Base-by-base conservation (phyloP, 2,113 vertebrate genomes). In the Pollachius pollachius region DNA sequence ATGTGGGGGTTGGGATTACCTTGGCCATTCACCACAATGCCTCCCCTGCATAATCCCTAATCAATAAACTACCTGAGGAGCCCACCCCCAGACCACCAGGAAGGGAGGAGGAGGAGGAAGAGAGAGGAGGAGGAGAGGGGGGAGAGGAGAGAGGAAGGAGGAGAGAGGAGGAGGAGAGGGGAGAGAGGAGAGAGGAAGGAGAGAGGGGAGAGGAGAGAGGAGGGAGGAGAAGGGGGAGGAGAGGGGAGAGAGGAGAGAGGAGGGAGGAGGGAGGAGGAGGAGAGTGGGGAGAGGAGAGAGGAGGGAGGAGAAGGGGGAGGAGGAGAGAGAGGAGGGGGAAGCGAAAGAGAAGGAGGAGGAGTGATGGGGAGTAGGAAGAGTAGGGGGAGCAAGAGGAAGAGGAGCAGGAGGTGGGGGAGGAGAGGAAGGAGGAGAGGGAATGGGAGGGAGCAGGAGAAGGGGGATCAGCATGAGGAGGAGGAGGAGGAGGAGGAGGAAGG, bases 21-120 rank as follows among this genome's bases (percentile, higher is more conserved):
- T 52, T 70, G 17, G 58, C 75, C 70, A 85, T 81, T 84, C 71
- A 80, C 5, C 41, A 23, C 62, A 70, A 80, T 79, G 85, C 79
- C 78, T 83, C 80, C 78, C 74, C 67, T 75, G 79, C 73, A 81
- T 80, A 78, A 79, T 62, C 69, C 64, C 56, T 15, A 87, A 89
- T 92, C 83, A 90, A 89, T 89, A 60, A 70, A 68, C 73, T 76
- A 58, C 81, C 70, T 30, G 69, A 65, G 78, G 73, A 80, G 85
- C 63, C 81, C 75, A 80, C 70, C 70, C 73, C 71, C 70, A 76
- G 69, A 80, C 62, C 67, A 64, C 67, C n/a, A 1, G 54, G 54
- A 13, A 62, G 15, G 67, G 37, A 68, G 79, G 54, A n/a, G 41
- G 41, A 41, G 6, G 37, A 48, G 41, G 41, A 48, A 9, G 41